Base-by-base conservation (phyloP, 2,113 vertebrate genomes). In the Chinchilla lanigera region DNA sequence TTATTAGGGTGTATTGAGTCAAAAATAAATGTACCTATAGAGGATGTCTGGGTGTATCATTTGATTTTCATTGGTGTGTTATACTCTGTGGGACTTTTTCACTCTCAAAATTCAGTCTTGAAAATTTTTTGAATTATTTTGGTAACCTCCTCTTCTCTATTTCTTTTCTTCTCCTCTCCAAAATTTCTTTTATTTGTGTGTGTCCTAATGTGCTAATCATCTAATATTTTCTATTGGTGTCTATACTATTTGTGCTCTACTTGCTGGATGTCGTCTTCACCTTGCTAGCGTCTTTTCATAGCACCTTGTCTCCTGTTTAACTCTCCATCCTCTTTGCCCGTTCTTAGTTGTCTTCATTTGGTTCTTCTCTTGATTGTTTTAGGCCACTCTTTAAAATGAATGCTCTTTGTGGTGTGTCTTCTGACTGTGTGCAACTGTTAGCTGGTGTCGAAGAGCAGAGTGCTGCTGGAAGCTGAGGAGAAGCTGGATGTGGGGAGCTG, bases 311-410 rank as follows among this genome's bases (percentile, higher is more conserved):
- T 84, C 5, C 24, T 61, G 11, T 58, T 44, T 5, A 14, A 1
- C 14, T 86, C 54, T 84, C 63, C 17, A n/a, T 4, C 16, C 41
- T 69, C 54, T n/a, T 75, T 69, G 35, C 35, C 9, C 58, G 17
- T 30, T 83, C 50, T 67, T 41, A 44, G 9, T 75, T 86, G 73
- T 50, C 47, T 73, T 14, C 16, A 10, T 47, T 89, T 85, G 78
- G n/a, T 26, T 82, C 22, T 35, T 96, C 85, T 81, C 75, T 65
- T 61, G 11, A 50, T 85, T 65, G 56, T 73, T 90, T 93, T 56
- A 19, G 60, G 56, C 38, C 78, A 11, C 38, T 26, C 19, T 28
- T 91, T 44, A 38, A 13, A 54, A 22, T 22, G 54, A 73, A 44
- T 56, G 30, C 26, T 13, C 2, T 56, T 20, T 8, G 19, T 60